phyloP scores from a whole-genome alignment of 35 echinoderm and acorn worm genomes.

The Chiridota heheva region DNA sequence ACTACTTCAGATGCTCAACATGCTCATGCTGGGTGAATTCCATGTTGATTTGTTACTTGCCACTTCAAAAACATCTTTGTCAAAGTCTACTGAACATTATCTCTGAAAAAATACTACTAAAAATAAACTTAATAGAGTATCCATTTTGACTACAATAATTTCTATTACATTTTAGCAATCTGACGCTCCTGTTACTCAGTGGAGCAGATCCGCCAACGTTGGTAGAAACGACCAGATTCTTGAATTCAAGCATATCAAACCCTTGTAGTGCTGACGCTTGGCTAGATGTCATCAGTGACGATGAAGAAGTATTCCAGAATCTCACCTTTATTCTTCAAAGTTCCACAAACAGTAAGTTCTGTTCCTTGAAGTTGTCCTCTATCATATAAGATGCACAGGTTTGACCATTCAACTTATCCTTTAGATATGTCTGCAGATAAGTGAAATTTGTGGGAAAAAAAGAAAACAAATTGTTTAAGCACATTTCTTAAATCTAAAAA shows the following conservation, averaged over 20 bases:
- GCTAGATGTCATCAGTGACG: conserved; percentile 50
- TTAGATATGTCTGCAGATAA: no score
- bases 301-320: conserved; percentile 51
- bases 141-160: no score
- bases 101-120: no score
- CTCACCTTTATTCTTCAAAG: conserved; percentile 84
- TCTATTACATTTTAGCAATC: conserved; percentile 18
- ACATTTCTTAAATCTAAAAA: neutral
- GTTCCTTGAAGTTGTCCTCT: neutral
- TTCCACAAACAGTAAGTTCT: conserved; percentile 87
- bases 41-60: no score
- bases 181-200: conserved; percentile 63
- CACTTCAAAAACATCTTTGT: no score
- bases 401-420: no score
- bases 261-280: conserved; percentile 29
- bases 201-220: conserved; percentile 76
- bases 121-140: no score
- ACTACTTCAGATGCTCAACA: no score
- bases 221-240: conserved; percentile 68
- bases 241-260: conserved; percentile 58
- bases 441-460: no score
- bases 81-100: no score
- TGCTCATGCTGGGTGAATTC: no score
- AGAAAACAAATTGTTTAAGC: no score
- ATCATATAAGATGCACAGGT: neutral